Evolutionary conservation across 2,113 vertebrate species (phyloP).

Genomic region (Camelus dromedarius): DNA sequence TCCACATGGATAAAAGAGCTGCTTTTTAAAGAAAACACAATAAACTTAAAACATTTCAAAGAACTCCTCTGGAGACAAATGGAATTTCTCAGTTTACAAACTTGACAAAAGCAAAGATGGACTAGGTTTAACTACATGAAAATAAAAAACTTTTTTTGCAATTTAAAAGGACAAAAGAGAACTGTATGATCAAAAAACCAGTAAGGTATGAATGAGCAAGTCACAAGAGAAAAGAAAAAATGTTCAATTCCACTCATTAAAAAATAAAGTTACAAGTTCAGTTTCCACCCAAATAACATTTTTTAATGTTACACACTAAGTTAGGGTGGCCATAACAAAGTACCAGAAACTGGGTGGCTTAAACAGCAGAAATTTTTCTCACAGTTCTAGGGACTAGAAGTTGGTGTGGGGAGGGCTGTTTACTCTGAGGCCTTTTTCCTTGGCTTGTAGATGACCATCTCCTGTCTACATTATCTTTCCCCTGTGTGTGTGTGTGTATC

Average conservation of each 20-base stretch:
- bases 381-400: not conserved
- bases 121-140: not conserved
- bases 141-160: not conserved
- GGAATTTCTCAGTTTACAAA: slow-evolving; percentile 27
- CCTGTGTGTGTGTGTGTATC: not conserved
- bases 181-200: not conserved
- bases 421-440: not conserved
- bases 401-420: not conserved
- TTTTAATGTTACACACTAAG: not conserved
- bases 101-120: not conserved
- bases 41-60: not conserved
- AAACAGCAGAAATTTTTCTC: not conserved
- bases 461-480: not conserved
- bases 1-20: not conserved
- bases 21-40: not conserved
- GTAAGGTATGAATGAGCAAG: not conserved
- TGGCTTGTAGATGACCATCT: not conserved
- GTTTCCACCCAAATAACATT: not conserved
- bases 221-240: not conserved
- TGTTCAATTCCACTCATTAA: not conserved
- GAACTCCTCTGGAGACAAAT: not conserved
- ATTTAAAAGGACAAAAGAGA: not conserved
- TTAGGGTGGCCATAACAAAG: not conserved
- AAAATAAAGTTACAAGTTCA: not conserved
- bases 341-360: not conserved